Conservation (phyloP, 2,888 invertebrate genomes). For the Lasioglossum figueresi region DNA sequence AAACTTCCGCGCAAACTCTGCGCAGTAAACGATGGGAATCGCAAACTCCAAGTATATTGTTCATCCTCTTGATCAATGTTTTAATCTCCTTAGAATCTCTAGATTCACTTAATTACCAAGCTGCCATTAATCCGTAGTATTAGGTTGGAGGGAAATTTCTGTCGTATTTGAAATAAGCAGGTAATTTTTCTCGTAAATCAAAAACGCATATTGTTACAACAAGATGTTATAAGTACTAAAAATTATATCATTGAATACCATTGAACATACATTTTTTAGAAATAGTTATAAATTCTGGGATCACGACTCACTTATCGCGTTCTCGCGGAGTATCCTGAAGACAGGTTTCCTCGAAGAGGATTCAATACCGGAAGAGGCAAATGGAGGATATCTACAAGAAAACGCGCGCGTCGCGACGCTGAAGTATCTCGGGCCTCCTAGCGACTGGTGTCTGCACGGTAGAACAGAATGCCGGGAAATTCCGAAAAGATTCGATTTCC, state of each 20-base stretch:
- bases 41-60: not conserved
- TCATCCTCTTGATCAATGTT: not conserved
- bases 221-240: too few relatives aligned
- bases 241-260: too few relatives aligned
- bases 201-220: too few relatives aligned
- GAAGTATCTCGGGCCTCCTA: not conserved
- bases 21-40: not conserved
- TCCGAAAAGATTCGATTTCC: constrained; percentile 59
- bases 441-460: not conserved
- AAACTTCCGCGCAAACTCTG: not conserved
- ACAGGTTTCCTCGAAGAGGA: not conserved
- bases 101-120: not conserved
- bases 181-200: too few relatives aligned
- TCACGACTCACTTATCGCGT: not conserved
- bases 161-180: too few relatives aligned
- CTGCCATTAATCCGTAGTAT: not conserved
- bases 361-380: not conserved
- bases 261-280: too few relatives aligned
- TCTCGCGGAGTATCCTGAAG: not conserved
- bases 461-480: constrained; percentile 25
- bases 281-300: too few relatives aligned
- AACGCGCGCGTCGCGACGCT: constrained; percentile 5
- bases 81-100: not conserved
- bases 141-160: too few relatives aligned
- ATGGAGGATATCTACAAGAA: constrained; percentile 8